Conservation (phyloP, 1,140 invertebrate species). For the Sycobia sp. region DNA sequence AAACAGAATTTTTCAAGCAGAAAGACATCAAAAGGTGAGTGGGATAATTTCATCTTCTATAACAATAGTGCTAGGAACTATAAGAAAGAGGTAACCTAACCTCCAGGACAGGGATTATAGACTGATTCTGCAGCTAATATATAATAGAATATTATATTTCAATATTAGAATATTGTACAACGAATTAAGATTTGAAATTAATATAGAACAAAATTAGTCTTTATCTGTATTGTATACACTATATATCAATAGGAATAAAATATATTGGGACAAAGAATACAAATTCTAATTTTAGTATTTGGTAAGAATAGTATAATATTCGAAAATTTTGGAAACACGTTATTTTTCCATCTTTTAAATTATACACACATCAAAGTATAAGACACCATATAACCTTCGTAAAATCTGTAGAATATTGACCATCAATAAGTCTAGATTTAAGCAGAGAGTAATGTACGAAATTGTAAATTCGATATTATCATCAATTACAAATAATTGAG, state of each 20-base stretch:
- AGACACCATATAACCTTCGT: slow-evolving; percentile 12
- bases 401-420: slow-evolving; percentile 31
- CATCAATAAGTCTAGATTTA: neutral
- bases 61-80: too few species aligned
- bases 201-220: neutral
- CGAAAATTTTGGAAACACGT: neutral
- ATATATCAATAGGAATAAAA: slow-evolving; percentile 5
- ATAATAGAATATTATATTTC: too few species aligned
- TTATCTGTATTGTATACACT: slow-evolving; percentile 15
- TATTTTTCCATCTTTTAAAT: slow-evolving; percentile 19
- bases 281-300: slow-evolving; percentile 28
- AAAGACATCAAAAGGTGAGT: too few species aligned
- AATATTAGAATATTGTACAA: slow-evolving; percentile 17
- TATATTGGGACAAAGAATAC: slow-evolving; percentile 4
- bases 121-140: too few species aligned
- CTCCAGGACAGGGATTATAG: too few species aligned
- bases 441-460: slow-evolving; percentile 15
- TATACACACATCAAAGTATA: slow-evolving; percentile 8
- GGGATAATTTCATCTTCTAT: too few species aligned
- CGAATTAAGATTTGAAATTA: slow-evolving; percentile 10
- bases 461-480: slow-evolving; percentile 24
- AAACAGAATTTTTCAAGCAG: too few species aligned
- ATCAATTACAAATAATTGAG: slow-evolving; percentile 22
- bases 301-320: slow-evolving; percentile 11
- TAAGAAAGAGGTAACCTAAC: too few species aligned